These are phyloP conservation scores for Anoplophora glabripennis DNA, from an alignment of 1,140 invertebrate species.

Conservation along the genomic window DNA sequence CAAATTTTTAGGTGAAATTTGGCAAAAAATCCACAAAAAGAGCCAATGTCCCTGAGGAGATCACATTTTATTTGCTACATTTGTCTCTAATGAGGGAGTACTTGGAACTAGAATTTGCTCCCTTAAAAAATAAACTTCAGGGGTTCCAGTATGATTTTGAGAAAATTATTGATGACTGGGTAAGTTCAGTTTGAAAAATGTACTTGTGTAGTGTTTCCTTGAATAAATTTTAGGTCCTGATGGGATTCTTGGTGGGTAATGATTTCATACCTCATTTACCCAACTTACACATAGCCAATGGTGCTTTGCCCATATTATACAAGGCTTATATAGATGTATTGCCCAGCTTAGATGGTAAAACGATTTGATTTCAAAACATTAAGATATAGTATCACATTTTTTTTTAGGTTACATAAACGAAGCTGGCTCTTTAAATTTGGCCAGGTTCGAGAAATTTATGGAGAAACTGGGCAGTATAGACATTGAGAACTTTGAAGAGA, in stretches of 20 bases:
- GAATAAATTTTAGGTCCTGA: constrained; percentile 68
- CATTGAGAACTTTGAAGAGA: constrained; percentile 79
- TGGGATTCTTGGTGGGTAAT: constrained; percentile 96
- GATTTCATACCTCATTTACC: constrained; percentile 96
- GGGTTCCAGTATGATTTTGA: constrained; percentile 77
- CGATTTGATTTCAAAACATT: constrained; percentile 12
- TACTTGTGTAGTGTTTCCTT: not conserved
- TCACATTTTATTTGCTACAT: constrained; percentile 90
- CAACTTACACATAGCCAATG: constrained; percentile 87
- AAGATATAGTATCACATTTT: constrained; percentile 18
- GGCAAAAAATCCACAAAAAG: constrained; percentile 58
- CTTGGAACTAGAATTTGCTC: constrained; percentile 85
- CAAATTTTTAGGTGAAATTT: constrained; percentile 62
- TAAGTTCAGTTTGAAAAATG: constrained; percentile 33
- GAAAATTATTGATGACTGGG: constrained; percentile 72
- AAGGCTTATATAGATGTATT: constrained; percentile 84
- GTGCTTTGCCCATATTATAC: constrained; percentile 84
- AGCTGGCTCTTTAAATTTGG: constrained; percentile 77
- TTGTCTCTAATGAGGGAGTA: constrained; percentile 90
- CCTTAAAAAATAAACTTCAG: constrained; percentile 64
- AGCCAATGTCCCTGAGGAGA: constrained; percentile 75
- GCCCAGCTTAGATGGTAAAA: constrained; percentile 78
- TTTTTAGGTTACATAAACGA: constrained; percentile 88
- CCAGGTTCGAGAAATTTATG: constrained; percentile 85
- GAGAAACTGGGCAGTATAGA: constrained; percentile 75